A percentile compares a stretch with the other conserved stretches of the same genome.
phyloP scores from a whole-genome alignment of 1,140 invertebrate species.

The Drosophila dunni region DNA sequence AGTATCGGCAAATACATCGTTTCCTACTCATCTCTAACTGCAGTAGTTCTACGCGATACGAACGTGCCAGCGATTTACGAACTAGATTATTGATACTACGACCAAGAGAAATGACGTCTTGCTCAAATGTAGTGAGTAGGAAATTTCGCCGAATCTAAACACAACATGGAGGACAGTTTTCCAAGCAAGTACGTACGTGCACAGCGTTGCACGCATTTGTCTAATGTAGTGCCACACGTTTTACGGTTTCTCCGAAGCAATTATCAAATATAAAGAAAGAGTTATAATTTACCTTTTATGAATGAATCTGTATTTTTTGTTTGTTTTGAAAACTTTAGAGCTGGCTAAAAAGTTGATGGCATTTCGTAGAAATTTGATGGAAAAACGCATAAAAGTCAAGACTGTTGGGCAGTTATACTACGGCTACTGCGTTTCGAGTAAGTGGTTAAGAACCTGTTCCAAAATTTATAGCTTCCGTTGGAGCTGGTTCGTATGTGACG shows the following conservation, averaged over 20 bases:
- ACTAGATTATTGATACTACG: constrained; percentile 51
- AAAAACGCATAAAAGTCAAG: constrained; percentile 45
- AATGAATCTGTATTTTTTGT: constrained; percentile 47
- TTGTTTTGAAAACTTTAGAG: background rate
- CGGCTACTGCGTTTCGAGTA: constrained; percentile 29
- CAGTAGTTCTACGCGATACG: background rate
- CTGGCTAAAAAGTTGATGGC: constrained; percentile 19
- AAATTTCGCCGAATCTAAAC: constrained; percentile 61
- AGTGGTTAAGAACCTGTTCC: constrained; percentile 57
- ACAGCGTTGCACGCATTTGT: constrained; percentile 25
- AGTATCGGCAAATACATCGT: too few species aligned
- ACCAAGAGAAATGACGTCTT: constrained; percentile 54
- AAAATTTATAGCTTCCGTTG: constrained; percentile 69
- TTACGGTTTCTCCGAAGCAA: constrained; percentile 57
- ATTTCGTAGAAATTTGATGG: constrained; percentile 55
- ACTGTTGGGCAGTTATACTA: constrained; percentile 18
- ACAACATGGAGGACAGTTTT: constrained; percentile 55
- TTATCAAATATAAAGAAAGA: constrained; percentile 55
- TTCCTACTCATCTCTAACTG: constrained; percentile 5
- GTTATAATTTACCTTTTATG: constrained; percentile 66
- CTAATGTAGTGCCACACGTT: constrained; percentile 61
- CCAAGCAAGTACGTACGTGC: constrained; percentile 65
- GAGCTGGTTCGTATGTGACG: constrained; percentile 35
- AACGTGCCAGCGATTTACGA: constrained; percentile 63
- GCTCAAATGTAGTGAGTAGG: constrained; percentile 25